A percentile compares a stretch with the other conserved stretches of the same genome.
These are phyloP conservation scores for Drosophila rellima DNA, from an alignment of 2,888 invertebrate genomes.

Conservation along the genomic window DNA sequence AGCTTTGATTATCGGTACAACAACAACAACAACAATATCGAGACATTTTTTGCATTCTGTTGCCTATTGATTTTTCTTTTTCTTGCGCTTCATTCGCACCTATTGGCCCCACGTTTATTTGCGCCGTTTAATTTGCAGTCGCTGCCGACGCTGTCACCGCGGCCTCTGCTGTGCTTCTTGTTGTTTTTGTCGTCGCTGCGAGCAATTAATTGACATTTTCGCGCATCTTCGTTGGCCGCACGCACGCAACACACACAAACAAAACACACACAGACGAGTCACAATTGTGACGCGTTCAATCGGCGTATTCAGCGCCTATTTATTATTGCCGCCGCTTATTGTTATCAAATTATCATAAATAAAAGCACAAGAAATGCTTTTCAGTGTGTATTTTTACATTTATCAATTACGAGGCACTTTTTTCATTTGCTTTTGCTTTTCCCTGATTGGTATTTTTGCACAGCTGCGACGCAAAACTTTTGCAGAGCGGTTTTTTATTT, in stretches of 20 bases:
- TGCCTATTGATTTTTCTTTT: slow-evolving; percentile 78
- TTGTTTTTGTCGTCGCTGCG: slow-evolving; percentile 43
- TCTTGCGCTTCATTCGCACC: slow-evolving; percentile 80
- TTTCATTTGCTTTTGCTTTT: slow-evolving; percentile 38
- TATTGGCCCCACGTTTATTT: slow-evolving; percentile 63
- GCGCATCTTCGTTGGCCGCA: slow-evolving; percentile 58
- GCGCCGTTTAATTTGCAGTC: slow-evolving; percentile 31
- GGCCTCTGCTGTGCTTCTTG: slow-evolving; percentile 30
- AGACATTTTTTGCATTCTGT: slow-evolving; percentile 69
- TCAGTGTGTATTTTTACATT: slow-evolving; percentile 38
- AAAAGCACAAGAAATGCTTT: slow-evolving; percentile 38
- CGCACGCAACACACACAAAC: slow-evolving; percentile 25
- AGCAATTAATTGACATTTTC: slow-evolving; percentile 72
- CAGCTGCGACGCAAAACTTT: slow-evolving; percentile 42
- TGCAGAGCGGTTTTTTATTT: slow-evolving; percentile 14
- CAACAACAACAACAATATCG: slow-evolving; percentile 43
- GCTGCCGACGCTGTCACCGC: slow-evolving; percentile 2
- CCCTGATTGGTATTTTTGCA: slow-evolving; percentile 47
- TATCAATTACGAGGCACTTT: slow-evolving; percentile 45
- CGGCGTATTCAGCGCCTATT: slow-evolving; percentile 22
- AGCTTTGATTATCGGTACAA: slow-evolving; percentile 44
- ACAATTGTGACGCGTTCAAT: slow-evolving; percentile 34
- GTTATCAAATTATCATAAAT: slow-evolving; percentile 72
- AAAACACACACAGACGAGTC: slow-evolving; percentile 15
- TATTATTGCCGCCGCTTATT: slow-evolving; percentile 52